Evolutionary conservation across 2,888 invertebrate species (phyloP).

Genomic region (Parasteatoda lunata): DNA sequence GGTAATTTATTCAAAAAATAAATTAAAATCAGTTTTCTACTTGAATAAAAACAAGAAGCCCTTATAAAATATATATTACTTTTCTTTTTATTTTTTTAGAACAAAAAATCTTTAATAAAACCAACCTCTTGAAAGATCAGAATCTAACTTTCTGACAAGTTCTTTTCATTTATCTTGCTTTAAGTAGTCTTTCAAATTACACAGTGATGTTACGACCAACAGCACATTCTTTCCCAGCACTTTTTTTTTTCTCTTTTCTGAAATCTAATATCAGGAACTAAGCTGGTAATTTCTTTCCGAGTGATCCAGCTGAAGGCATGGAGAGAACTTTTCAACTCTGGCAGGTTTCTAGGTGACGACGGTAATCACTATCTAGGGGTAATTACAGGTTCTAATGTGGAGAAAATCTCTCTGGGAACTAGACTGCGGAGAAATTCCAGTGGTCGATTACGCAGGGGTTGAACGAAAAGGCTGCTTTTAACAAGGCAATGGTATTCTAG

Average conservation of each 20-base stretch:
- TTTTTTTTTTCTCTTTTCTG: neutral
- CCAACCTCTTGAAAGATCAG: no score
- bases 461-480: neutral
- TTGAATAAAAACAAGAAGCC: no score
- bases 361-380: constrained; percentile 20
- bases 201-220: neutral
- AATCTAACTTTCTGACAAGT: neutral
- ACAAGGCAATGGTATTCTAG: neutral
- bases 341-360: constrained; percentile 15
- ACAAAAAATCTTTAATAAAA: no score
- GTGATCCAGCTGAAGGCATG: neutral
- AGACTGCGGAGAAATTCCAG: constrained; percentile 3
- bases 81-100: no score
- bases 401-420: constrained; percentile 7
- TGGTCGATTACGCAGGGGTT: neutral
- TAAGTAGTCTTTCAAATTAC: neutral
- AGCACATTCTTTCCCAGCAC: neutral
- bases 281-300: neutral
- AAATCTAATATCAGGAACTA: neutral
- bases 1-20: no score
- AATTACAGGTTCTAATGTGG: constrained; percentile 34
- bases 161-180: constrained; percentile 2
- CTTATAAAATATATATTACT: no score
- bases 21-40: no score
- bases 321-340: constrained; percentile 9